phyloP scores from a whole-genome alignment of 1,140 invertebrate genomes.

The Drosophila subobscura region DNA sequence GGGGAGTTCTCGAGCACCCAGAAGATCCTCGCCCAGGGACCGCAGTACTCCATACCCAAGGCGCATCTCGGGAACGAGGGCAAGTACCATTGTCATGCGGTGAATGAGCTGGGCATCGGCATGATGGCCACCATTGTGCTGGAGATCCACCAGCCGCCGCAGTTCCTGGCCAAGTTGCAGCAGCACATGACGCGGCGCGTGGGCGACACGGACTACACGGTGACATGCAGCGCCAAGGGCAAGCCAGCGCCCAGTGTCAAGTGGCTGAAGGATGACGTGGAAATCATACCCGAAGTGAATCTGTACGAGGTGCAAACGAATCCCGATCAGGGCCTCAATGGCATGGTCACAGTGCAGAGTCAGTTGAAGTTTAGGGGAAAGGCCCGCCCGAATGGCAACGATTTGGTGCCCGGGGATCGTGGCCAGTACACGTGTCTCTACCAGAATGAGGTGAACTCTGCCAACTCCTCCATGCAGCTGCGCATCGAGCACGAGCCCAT shows the following conservation, averaged over 20 bases:
- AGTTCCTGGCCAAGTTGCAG: slow-evolving; percentile 92
- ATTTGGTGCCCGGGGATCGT: slow-evolving; percentile 91
- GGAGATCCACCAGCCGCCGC: slow-evolving; percentile 93
- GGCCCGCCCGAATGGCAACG: slow-evolving; percentile 89
- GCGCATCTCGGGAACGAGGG: slow-evolving; percentile 93
- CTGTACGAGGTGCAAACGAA: slow-evolving; percentile 92
- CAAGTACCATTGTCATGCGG: slow-evolving; percentile 94
- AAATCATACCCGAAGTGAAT: slow-evolving; percentile 89
- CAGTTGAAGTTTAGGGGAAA: slow-evolving; percentile 91
- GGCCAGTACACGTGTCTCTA: slow-evolving; percentile 95
- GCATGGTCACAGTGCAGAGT: slow-evolving; percentile 92
- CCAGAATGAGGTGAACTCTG: slow-evolving; percentile 94
- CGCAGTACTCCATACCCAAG: slow-evolving; percentile 92
- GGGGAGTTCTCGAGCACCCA: slow-evolving; percentile 85
- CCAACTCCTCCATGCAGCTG: slow-evolving; percentile 93
- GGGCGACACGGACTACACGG: slow-evolving; percentile 91
- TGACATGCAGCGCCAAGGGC: slow-evolving; percentile 92
- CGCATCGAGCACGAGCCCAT: slow-evolving; percentile 96
- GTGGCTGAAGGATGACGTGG: slow-evolving; percentile 94
- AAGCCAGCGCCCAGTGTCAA: slow-evolving; percentile 92
- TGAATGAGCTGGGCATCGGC: slow-evolving; percentile 93
- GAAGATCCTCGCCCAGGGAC: slow-evolving; percentile 89
- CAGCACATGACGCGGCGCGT: slow-evolving; percentile 91
- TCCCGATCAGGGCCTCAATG: slow-evolving; percentile 89
- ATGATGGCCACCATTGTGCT: slow-evolving; percentile 92